These are phyloP conservation scores for Lynx canadensis DNA, from an alignment of 2,113 vertebrate genomes.

Conservation along the genomic window DNA sequence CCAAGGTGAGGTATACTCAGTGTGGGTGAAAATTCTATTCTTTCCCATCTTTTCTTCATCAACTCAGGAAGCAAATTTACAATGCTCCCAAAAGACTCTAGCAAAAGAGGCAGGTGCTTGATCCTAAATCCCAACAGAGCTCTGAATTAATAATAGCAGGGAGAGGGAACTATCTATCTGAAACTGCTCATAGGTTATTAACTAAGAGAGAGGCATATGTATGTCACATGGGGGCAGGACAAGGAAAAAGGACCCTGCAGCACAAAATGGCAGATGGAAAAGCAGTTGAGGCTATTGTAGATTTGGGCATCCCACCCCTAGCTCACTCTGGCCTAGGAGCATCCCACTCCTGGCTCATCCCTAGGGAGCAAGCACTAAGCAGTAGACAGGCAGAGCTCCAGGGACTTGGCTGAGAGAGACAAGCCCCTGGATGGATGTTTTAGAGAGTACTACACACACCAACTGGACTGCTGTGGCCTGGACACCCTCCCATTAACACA, in stretches of 20 bases:
- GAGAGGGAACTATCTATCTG: not conserved
- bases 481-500: not conserved
- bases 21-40: not conserved
- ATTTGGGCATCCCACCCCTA: not conserved
- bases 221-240: not conserved
- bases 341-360: too few species aligned
- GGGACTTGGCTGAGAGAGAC: not conserved
- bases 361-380: not conserved
- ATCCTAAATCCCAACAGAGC: not conserved
- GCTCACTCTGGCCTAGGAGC: not conserved
- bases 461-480: not conserved
- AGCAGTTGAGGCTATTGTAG: not conserved
- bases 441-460: not conserved
- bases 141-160: constrained; percentile 36
- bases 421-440: not conserved
- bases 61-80: not conserved
- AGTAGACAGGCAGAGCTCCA: not conserved
- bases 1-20: not conserved
- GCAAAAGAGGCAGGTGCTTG: not conserved
- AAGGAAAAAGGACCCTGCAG: not conserved
- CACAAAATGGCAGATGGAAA: not conserved
- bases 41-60: not conserved
- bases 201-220: not conserved
- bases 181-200: constrained; percentile 1
- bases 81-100: not conserved